Evolutionary conservation across 2,888 invertebrate genomes (phyloP).

Genomic region (Drosophila niveifrons): DNA sequence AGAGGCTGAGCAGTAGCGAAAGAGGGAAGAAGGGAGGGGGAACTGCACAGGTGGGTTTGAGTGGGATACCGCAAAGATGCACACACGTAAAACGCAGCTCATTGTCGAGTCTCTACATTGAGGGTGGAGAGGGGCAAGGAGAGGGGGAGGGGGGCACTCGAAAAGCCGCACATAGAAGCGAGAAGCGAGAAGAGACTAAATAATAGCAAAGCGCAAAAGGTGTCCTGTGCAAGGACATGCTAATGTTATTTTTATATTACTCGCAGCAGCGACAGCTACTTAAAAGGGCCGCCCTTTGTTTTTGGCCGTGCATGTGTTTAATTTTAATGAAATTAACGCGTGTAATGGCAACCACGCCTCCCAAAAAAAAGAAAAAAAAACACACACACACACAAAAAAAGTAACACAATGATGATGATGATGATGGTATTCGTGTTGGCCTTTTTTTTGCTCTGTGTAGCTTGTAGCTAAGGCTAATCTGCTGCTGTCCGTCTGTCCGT

Average conservation of each 20-base stretch:
- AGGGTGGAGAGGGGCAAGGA: too few species aligned
- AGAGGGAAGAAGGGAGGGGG: conserved; percentile 4
- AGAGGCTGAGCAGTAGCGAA: conserved; percentile 31
- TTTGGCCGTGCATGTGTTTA: conserved; percentile 82
- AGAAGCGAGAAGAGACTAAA: not conserved
- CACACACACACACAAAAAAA: too few species aligned
- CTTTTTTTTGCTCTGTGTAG: conserved; percentile 21
- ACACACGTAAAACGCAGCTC: conserved; percentile 76
- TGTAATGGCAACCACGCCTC: conserved; percentile 72
- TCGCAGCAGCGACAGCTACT: conserved; percentile 53
- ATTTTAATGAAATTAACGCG: conserved; percentile 84
- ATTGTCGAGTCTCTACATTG: conserved; percentile 57
- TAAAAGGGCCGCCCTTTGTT: conserved; percentile 71
- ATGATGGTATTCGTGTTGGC: conserved; percentile 34
- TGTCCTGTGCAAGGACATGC: conserved; percentile 70
- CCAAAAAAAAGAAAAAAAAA: conserved; percentile 14
- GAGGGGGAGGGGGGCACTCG: too few species aligned
- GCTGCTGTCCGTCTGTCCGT: conserved; percentile 27
- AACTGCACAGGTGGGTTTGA: conserved; percentile 23
- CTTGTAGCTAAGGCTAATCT: conserved; percentile 58
- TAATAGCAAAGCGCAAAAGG: conserved; percentile 49
- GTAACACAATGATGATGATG: conserved; percentile 11
- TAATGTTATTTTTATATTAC: conserved; percentile 81
- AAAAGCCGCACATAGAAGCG: conserved; percentile 16
- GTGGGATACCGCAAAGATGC: conserved; percentile 71